Evolutionary conservation across 2,797 vertebrate species (phyloP), one percentile per base, ranked within the genome.

Genomic region (Cossypha niveicapilla): DNA sequence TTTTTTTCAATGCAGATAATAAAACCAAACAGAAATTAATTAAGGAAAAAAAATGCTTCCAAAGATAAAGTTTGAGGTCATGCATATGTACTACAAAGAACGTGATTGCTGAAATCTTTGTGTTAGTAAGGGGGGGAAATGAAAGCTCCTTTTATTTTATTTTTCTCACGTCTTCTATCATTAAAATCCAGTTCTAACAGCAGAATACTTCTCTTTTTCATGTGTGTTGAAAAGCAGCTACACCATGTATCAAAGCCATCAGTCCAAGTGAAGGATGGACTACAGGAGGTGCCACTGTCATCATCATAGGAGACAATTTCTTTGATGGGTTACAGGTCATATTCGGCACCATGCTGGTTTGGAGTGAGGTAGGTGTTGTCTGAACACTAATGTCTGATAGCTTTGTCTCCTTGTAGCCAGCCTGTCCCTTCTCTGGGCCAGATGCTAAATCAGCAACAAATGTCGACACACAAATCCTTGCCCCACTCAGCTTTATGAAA

Each of bases 291-390:
- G 99, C 99, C 83, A 99, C 99, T 75, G 99, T 99, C 97, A 99
- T 99, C 98, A 99, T 99, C 98, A 99, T 99, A 96, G 99, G 99
- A 94, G 99, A 99, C 98, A 99, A 99, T 98, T 99, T 99, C 98
- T 99, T 99, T 95, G 99, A 99, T 87, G 99, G 99, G 93, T 98
- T 99, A 97, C 99, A 99, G 98, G 99, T 99, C 98, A 99, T 99
- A 98, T 99, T 99, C 89, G 99, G 99, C 96, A 99, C 99, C 98
- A 99, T 99, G 99, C 98, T 99, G 98, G 99, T 99, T 90, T 99
- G 99, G 99, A 99, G 99, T 97, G 99, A 99, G 99, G 99, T 99
- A 97, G 98, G 99, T 98, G 97, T 98, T 97, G 95, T 97, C 96
- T 97, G 97, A 96, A 97, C 93, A 86, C 95, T 97, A 94, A 97